phyloP scores from a whole-genome alignment of 2,797 vertebrate species.

The Myiotriccus ornatus region DNA sequence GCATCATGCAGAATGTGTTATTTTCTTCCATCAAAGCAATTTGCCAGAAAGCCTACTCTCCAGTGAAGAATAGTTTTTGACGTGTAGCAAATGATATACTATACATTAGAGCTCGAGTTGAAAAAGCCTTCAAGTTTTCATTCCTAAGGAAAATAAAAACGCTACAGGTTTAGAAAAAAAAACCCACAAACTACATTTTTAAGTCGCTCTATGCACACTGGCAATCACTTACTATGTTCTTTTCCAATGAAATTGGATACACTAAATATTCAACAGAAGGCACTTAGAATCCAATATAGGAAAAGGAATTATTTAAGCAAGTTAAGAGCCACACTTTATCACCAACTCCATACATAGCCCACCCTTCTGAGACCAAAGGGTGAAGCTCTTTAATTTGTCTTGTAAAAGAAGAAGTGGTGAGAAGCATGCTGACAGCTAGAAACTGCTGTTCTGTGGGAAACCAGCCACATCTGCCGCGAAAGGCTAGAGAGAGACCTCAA shows the following conservation, averaged over 20 bases:
- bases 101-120: background rate
- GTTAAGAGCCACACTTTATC: background rate
- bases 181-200: background rate
- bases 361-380: background rate
- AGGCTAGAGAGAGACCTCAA: constrained; percentile 3
- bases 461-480: constrained; percentile 9
- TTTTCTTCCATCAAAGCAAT: constrained; percentile 45
- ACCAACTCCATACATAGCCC: background rate
- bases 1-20: background rate
- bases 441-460: constrained; percentile 49
- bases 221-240: background rate
- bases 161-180: background rate
- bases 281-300: background rate
- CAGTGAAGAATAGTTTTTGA: constrained; percentile 13
- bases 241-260: background rate
- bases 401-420: constrained; percentile 37
- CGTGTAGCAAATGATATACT: background rate
- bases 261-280: background rate
- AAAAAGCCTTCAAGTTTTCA: background rate
- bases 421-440: constrained; percentile 39
- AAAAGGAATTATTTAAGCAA: background rate
- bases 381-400: constrained; percentile 46
- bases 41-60: constrained; percentile 40
- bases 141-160: background rate
- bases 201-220: background rate